phyloP scores from a whole-genome alignment of 2,888 invertebrate species.

The Tinea pellionella region DNA sequence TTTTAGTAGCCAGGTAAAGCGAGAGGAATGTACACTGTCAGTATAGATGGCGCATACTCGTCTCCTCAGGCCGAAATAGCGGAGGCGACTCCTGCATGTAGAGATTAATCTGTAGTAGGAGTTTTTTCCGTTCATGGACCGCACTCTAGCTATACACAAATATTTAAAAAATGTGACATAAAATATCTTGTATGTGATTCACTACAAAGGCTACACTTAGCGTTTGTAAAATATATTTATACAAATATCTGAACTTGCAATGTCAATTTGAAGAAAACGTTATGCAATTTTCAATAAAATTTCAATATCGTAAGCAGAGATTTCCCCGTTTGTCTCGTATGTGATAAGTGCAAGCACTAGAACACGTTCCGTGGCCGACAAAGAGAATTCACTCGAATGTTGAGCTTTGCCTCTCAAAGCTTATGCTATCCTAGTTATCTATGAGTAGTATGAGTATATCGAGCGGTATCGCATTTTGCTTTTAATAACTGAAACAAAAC shows the following conservation, averaged over 20 bases:
- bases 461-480: background rate
- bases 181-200: too few species aligned
- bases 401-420: constrained; percentile 14
- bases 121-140: too few species aligned
- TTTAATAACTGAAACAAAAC: background rate
- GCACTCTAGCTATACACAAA: too few species aligned
- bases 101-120: too few species aligned
- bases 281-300: background rate
- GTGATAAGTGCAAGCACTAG: constrained; percentile 26
- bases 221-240: background rate
- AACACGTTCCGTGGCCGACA: constrained; percentile 30
- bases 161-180: too few species aligned
- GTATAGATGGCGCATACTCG: too few species aligned
- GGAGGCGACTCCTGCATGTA: too few species aligned
- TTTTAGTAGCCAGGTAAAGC: too few species aligned
- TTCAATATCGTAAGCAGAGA: constrained; percentile 1
- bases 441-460: background rate
- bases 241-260: background rate
- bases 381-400: constrained; percentile 23
- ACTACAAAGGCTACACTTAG: too few species aligned
- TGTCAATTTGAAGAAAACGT: background rate
- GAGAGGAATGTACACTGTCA: too few species aligned
- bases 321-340: constrained; percentile 4
- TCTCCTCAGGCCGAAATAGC: too few species aligned
- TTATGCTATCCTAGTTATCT: background rate